Evolutionary conservation across 2,797 vertebrate species (phyloP).

Genomic region (Chelmon rostratus): DNA sequence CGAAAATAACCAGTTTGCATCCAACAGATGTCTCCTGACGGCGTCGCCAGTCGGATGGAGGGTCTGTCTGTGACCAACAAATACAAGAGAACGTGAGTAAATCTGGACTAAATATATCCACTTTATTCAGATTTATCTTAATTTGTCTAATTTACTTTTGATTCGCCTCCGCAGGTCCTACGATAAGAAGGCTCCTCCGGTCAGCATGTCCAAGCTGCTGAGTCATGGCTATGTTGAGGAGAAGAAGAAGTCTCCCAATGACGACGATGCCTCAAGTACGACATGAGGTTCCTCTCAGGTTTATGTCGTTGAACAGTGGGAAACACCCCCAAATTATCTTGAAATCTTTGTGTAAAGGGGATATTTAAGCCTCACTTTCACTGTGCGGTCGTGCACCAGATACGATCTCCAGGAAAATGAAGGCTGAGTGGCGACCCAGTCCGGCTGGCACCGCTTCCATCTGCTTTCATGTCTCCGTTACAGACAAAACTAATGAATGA

Average conservation of each 20-base stretch:
- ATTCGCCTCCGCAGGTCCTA: constrained; percentile 73
- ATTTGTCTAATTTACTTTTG: neutral
- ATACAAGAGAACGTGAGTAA: constrained; percentile 85
- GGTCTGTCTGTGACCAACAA: constrained; percentile 78
- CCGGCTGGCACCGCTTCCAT: too few species aligned
- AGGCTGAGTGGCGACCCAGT: too few species aligned
- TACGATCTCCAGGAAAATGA: too few species aligned
- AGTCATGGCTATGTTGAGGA: constrained; percentile 87
- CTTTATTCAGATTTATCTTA: neutral
- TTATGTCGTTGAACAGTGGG: neutral
- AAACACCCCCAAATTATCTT: too few species aligned
- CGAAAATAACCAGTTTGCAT: neutral
- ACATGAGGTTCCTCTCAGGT: accelerated
- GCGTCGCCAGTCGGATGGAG: constrained; percentile 62
- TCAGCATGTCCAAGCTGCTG: constrained; percentile 89
- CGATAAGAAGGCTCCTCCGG: constrained; percentile 83
- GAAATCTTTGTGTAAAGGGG: neutral
- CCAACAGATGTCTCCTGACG: constrained; percentile 71
- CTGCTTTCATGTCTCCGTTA: too few species aligned
- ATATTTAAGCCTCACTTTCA: too few species aligned
- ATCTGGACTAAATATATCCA: neutral
- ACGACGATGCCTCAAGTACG: constrained; percentile 86
- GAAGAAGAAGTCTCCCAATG: constrained; percentile 81
- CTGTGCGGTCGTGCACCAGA: too few species aligned
- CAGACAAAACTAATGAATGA: too few species aligned